Conservation (phyloP, 2,888 invertebrate species). For the Ferrisia virgata region DNA sequence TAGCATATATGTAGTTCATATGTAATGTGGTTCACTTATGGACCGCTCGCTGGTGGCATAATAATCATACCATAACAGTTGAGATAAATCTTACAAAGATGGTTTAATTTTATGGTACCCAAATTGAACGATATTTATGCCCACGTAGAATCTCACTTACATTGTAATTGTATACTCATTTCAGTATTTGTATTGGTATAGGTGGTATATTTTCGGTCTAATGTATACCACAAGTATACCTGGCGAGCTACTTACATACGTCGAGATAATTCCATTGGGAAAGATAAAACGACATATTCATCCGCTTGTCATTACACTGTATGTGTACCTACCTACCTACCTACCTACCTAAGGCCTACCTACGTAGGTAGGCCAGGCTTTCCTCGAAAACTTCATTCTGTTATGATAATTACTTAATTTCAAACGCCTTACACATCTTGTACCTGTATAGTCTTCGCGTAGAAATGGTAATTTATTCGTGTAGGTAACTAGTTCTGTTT, state of each 20-base stretch:
- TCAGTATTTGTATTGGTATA: background rate
- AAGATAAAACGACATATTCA: background rate
- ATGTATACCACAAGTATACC: background rate
- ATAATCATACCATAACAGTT: background rate
- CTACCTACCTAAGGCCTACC: too few species aligned
- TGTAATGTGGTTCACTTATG: background rate
- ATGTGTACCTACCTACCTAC: too few species aligned
- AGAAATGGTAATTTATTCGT: background rate
- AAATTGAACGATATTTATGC: background rate
- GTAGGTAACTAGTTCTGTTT: background rate
- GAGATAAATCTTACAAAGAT: background rate
- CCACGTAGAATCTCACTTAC: too few species aligned
- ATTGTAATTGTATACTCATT: background rate
- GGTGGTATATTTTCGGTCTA: background rate
- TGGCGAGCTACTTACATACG: background rate
- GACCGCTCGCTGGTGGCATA: background rate
- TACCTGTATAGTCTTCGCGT: background rate
- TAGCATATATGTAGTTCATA: too few species aligned
- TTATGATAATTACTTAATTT: background rate
- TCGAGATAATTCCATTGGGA: background rate
- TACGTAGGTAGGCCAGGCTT: background rate
- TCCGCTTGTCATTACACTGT: background rate
- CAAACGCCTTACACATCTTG: background rate
- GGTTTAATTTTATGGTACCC: background rate
- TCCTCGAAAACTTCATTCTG: background rate